These are phyloP conservation scores for Dendroctonus valens DNA, from an alignment of 1,140 invertebrate genomes.

Conservation along the genomic window DNA sequence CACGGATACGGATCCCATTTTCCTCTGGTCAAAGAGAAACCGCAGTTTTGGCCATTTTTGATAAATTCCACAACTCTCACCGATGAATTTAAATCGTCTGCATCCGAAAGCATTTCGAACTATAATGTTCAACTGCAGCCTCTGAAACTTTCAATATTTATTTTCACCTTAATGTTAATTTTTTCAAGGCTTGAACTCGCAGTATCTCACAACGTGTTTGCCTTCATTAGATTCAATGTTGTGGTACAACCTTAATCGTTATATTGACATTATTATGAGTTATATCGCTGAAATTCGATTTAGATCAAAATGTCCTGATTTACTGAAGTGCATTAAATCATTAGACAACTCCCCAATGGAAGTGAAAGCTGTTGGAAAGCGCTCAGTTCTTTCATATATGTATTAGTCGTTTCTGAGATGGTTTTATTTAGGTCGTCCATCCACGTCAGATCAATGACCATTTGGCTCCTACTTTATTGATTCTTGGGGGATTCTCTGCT, in stretches of 20 bases:
- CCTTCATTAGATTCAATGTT: constrained; percentile 29
- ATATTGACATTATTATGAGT: not conserved
- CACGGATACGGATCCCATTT: constrained; percentile 74
- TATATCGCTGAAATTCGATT: not conserved
- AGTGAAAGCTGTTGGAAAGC: too few species aligned
- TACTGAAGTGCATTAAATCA: too few species aligned
- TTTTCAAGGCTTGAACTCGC: constrained; percentile 37
- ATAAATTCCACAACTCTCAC: constrained; percentile 47
- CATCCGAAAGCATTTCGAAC: constrained; percentile 39
- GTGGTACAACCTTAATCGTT: not conserved
- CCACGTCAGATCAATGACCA: too few species aligned
- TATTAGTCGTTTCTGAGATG: too few species aligned
- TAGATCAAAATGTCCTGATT: too few species aligned
- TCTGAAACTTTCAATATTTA: constrained; percentile 37
- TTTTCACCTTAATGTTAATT: constrained; percentile 46
- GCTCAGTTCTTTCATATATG: too few species aligned
- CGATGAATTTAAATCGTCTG: constrained; percentile 44
- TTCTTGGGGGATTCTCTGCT: too few species aligned
- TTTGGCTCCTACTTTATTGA: too few species aligned
- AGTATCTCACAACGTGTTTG: constrained; percentile 32
- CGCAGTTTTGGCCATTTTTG: constrained; percentile 52
- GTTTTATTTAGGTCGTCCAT: too few species aligned
- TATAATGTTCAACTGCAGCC: constrained; percentile 29
- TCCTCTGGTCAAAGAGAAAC: constrained; percentile 64
- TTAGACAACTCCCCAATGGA: too few species aligned